These are phyloP conservation scores for Capra hircus DNA, from an alignment of 2,113 vertebrate genomes.

Conservation along the genomic window DNA sequence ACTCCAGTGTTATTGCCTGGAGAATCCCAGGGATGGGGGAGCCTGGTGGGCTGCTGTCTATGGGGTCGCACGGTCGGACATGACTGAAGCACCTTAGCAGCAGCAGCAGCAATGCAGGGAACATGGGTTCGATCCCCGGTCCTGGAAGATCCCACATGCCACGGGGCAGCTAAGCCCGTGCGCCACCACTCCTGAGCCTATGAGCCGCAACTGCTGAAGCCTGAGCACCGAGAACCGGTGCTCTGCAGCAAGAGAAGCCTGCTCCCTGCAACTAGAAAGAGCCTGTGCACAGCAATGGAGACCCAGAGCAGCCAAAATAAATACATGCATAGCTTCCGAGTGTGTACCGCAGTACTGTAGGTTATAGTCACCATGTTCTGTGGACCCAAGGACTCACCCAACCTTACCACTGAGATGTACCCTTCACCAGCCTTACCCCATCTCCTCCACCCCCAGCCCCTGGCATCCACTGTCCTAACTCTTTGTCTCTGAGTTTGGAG, in stretches of 20 bases:
- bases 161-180: neutral
- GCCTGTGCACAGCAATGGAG: neutral
- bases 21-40: neutral
- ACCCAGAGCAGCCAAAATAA: neutral
- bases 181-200: neutral
- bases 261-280: neutral
- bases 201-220: neutral
- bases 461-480: neutral
- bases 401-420: neutral
- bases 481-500: neutral
- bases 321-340: neutral
- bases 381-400: neutral
- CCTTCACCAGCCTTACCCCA: neutral
- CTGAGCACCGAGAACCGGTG: neutral
- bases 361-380: neutral
- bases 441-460: neutral
- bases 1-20: neutral
- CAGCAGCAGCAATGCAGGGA: neutral
- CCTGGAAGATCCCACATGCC: neutral
- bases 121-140: neutral
- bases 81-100: neutral
- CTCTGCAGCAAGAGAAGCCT: neutral
- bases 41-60: neutral
- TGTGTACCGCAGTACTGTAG: neutral
- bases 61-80: neutral